Conservation (phyloP, 2,113 vertebrate genomes). For the Nymphicus hollandicus region DNA sequence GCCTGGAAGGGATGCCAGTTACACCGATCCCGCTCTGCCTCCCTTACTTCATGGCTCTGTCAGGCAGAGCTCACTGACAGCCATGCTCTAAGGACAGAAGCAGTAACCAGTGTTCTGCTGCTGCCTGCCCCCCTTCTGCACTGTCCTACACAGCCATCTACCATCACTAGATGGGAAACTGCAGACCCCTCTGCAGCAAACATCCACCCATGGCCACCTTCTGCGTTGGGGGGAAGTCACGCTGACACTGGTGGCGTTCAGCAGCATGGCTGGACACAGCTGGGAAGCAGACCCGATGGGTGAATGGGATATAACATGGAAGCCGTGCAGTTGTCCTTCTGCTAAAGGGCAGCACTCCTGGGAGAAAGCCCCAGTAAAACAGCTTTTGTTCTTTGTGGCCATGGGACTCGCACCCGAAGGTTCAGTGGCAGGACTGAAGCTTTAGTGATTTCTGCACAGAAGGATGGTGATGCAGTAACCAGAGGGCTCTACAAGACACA, state of each 20-base stretch:
- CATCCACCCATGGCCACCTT: rapidly evolving
- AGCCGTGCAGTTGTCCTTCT: neutral
- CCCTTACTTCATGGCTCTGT: neutral
- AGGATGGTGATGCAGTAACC: neutral
- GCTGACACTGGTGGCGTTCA: rapidly evolving
- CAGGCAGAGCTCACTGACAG: neutral
- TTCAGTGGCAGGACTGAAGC: neutral
- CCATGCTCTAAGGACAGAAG: neutral
- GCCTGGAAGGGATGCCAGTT: neutral
- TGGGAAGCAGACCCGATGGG: neutral
- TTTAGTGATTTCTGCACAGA: rapidly evolving
- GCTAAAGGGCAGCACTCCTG: neutral
- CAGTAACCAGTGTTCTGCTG: neutral
- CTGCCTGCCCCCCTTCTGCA: neutral
- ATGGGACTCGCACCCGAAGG: neutral
- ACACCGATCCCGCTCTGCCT: neutral
- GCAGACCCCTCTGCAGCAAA: neutral
- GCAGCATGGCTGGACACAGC: rapidly evolving
- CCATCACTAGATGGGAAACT: neutral
- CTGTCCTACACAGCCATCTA: neutral
- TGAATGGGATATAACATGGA: neutral
- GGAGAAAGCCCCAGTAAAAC: neutral
- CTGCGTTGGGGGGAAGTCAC: rapidly evolving
- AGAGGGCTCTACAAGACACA: neutral
- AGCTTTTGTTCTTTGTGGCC: neutral